Evolutionary conservation across 1,140 invertebrate species (phyloP), one percentile per base, ranked within the genome.

Genomic region (Eubasilissa regina): DNA sequence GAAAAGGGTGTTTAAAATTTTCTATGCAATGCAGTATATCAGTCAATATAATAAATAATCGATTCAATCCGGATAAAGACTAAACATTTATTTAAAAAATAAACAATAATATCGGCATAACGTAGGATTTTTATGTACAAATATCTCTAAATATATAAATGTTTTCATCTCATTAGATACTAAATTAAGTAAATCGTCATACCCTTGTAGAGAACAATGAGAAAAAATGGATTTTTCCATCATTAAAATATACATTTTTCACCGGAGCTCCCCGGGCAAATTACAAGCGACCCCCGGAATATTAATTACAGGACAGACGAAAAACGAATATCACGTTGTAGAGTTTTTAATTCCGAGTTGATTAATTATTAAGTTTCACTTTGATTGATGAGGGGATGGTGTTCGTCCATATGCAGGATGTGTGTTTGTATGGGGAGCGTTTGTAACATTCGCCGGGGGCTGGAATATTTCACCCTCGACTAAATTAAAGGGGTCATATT

Each of bases 351-450:
- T 78, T 81, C 78, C 19, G 77, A 58, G 62, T 81, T 79, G 80
- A 81, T 81, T 81, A 81, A 81, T 81, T 81, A 81, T 76, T 77
- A 62, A 81, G 64, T 77, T 45, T 72, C 75, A 70, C 77, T 62
- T 79, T 79, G 72, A 81, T 81, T 76, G 75, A 81, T 81, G 56
- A 56, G 77, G 66, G 66, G 66, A 70, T 43, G 53, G 79, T 19
- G 58, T 12, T 45, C 21, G 55, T 64, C 21, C 64, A 64, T 60
- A 56, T 62, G 78, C 44, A 43, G 64, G 10, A 35, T 62, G 58
- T 25, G 58, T 62, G 58, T 62, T 25, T 10, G 25, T 62, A 62
- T 11, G 58, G 58, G 19, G 19, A 62, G 11, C 58, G 25, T 35
- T 25, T 17, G 7, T 62, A 9, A 35, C 19, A 21, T 62, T n/a